Conservation (phyloP, 2,888 invertebrate genomes). For the Andrena bucephala region DNA sequence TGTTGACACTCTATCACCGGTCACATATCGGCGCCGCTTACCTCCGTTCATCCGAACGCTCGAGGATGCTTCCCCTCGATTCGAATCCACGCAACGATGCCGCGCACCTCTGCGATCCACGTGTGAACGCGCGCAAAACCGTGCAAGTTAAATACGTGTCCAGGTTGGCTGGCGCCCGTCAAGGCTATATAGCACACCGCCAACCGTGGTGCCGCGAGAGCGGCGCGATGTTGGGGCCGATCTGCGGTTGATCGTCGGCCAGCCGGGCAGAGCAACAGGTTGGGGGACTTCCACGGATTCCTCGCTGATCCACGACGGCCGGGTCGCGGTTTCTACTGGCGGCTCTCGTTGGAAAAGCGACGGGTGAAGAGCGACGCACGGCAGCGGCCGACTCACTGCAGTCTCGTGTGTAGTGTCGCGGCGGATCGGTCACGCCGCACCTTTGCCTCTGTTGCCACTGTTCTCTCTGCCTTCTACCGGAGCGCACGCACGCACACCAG, state of each 20-base stretch:
- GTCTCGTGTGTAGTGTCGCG: constrained; percentile 57
- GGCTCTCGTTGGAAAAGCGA: constrained; percentile 33
- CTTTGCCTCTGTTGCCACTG: constrained; percentile 59
- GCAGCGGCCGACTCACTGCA: constrained; percentile 57
- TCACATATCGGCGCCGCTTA: constrained; percentile 58
- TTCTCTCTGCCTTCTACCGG: constrained; percentile 68
- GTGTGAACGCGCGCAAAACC: constrained; percentile 47
- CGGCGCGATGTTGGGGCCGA: constrained; percentile 12
- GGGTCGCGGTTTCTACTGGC: not conserved
- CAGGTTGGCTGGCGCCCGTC: constrained; percentile 78
- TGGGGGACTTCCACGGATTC: constrained; percentile 32
- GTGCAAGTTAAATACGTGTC: constrained; percentile 49
- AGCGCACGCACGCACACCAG: constrained; percentile 47
- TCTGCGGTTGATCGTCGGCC: not conserved
- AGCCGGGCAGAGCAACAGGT: constrained; percentile 51
- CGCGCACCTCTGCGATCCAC: constrained; percentile 53
- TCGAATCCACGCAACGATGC: constrained; percentile 26
- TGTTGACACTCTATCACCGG: constrained; percentile 56
- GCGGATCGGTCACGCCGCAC: constrained; percentile 68
- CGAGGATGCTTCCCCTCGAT: constrained; percentile 31
- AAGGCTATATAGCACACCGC: constrained; percentile 72
- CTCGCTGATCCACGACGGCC: constrained; percentile 33
- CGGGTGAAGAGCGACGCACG: constrained; percentile 52
- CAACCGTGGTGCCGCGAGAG: not conserved
- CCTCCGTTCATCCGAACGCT: constrained; percentile 17